These are phyloP conservation scores for Cheracebus regulus DNA, from an alignment of 2,797 vertebrate species.

Conservation along the genomic window DNA sequence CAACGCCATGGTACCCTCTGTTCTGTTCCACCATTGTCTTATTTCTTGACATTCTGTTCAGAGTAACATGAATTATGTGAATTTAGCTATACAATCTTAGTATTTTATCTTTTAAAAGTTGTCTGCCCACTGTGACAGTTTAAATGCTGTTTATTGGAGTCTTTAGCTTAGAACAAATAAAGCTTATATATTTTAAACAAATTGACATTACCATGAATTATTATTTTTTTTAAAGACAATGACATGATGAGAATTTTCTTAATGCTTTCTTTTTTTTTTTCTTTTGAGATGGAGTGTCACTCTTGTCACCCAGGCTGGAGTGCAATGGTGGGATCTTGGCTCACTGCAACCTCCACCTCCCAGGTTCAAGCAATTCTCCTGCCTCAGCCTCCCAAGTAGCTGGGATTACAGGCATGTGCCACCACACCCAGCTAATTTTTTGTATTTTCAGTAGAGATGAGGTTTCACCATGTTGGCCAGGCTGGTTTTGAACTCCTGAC, in stretches of 20 bases:
- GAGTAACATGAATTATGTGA: background rate
- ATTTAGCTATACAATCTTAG: slow-evolving; percentile 5
- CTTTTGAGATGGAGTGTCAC: background rate
- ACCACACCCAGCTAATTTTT: background rate
- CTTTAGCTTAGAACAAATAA: slow-evolving; percentile 38
- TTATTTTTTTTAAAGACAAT: background rate
- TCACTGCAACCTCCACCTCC: background rate
- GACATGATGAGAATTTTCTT: background rate
- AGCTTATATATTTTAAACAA: slow-evolving; percentile 35
- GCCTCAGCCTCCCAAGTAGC: background rate
- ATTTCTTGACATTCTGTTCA: background rate
- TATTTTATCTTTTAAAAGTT: slow-evolving; percentile 31
- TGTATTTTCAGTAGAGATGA: background rate
- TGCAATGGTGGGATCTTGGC: background rate
- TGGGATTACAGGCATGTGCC: background rate
- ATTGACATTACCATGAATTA: slow-evolving; percentile 33
- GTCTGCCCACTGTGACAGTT: background rate
- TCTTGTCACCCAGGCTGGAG: background rate
- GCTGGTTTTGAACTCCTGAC: background rate
- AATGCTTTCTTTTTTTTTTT: background rate
- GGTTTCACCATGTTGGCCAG: background rate
- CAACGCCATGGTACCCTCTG: background rate
- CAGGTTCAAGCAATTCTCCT: background rate
- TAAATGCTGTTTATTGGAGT: slow-evolving; percentile 24
- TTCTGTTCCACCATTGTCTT: background rate